A percentile compares a stretch with the other conserved stretches of the same genome.
Evolutionary conservation across 2,797 vertebrate genomes (phyloP).

Genomic region (Sebastes taczanowskii): DNA sequence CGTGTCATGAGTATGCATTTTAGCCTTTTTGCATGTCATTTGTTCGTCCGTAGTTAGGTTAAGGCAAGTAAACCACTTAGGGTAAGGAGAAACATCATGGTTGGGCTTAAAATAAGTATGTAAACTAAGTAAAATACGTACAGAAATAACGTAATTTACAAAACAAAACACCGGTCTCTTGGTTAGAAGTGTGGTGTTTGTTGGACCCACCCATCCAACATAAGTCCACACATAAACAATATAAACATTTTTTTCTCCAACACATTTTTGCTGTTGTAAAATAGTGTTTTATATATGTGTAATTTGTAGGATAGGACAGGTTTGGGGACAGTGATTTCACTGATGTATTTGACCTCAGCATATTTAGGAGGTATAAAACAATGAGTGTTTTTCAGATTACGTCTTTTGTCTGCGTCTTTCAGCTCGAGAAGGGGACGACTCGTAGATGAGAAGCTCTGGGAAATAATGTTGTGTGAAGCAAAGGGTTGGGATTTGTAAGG

Average conservation of each 20-base stretch:
- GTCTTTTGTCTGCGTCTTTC: not conserved
- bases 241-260: no score
- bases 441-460: not conserved
- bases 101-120: no score
- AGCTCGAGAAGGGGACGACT: not conserved
- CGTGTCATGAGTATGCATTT: no score
- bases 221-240: no score
- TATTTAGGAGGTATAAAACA: not conserved
- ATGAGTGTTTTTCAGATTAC: not conserved
- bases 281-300: not conserved
- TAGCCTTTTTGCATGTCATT: no score
- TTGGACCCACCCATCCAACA: no score
- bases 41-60: no score
- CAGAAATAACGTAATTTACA: no score
- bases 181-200: no score
- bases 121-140: no score
- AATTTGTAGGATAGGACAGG: not conserved
- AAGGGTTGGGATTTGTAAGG: conserved; percentile 69
- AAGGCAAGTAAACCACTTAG: fast-evolving
- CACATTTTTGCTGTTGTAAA: not conserved
- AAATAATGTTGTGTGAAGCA: not conserved
- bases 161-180: no score
- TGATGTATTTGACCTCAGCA: not conserved
- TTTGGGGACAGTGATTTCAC: not conserved
- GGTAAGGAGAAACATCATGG: no score